Base-by-base conservation (phyloP, 1,140 invertebrate species). In the Drosophila micromelanica region DNA sequence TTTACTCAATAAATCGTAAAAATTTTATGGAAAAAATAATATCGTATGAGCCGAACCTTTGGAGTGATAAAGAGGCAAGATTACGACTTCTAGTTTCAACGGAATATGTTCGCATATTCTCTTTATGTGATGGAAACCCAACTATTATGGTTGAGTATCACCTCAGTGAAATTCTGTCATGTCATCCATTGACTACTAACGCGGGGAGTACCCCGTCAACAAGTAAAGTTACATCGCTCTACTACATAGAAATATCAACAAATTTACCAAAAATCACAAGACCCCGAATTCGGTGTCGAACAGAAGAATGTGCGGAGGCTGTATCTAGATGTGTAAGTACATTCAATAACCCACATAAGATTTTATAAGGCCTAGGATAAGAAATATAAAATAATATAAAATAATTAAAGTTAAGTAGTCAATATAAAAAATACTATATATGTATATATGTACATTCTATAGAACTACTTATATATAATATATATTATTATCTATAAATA, bases 231-330 rank as follows among this genome's bases (percentile, higher is more conserved):
- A 30, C 67, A n/a, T 62, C 85, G 0, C 55, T 57, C 38, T 94
- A 95, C 92, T 97, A 96, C 80, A 96, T 98, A 75, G 96, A 97
- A 92, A 93, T 98, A 71, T 95, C 94, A 15, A 95, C 96, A 93
- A 95, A 93, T 46, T 91, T 95, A 59, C 77, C 89, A 40, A 92
- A 90, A 60, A 45, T 91, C 3, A 95, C 95, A 78, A 93, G 95
- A 69, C 97, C 97, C 8, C 95, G 96, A 91, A 96, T 98, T 27
- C 94, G 96, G 65, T 98, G 97, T 93, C 96, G 97, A 89, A 95
- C 94, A 64, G 94, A 94, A 61, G 94, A 95, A 69, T 94, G 97
- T 56, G 96, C 97, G n/a, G 94, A 95, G 79, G 95, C 95, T 93
- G 96, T 97, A 81, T 93, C 94, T 72, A 91, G 93, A 70, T 93